A percentile compares a stretch with the other conserved stretches of the same genome.
These are phyloP conservation scores for Flabesymbios commensalis DNA, from an alignment of 2,888 invertebrate genomes.

Conservation along the genomic window DNA sequence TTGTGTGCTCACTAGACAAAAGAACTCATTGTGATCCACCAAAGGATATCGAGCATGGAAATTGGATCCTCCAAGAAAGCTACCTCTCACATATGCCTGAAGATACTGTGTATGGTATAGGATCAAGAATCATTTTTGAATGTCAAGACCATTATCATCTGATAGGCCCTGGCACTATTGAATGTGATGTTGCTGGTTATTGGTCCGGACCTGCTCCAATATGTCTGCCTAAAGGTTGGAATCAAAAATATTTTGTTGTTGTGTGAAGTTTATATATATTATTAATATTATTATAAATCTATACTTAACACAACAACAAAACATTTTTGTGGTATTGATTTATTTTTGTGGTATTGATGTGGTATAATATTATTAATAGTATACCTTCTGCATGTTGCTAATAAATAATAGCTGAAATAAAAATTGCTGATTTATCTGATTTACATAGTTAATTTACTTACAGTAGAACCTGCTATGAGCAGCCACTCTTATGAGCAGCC, in stretches of 20 bases:
- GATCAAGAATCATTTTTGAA: constrained; percentile 69
- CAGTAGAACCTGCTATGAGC: no score
- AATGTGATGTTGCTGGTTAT: constrained; percentile 78
- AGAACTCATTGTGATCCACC: constrained; percentile 38
- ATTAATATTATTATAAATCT: background rate
- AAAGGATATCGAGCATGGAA: constrained; percentile 37
- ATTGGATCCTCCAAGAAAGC: constrained; percentile 29
- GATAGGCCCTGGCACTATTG: constrained; percentile 76
- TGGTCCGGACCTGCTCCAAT: constrained; percentile 55
- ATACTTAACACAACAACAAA: background rate
- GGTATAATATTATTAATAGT: background rate
- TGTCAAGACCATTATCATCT: constrained; percentile 81
- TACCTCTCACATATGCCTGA: no score
- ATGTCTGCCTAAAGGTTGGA: constrained; percentile 38
- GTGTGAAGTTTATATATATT: background rate
- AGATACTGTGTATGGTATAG: constrained; percentile 37
- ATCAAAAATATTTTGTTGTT: background rate
- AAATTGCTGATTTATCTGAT: no score
- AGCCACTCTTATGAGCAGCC: no score
- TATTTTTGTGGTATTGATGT: background rate
- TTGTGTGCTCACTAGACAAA: constrained; percentile 26
- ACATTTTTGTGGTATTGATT: background rate
- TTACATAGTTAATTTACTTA: no score
- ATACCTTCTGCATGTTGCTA: no score
- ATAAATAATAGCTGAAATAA: no score